Base-by-base conservation (phyloP, 2,113 vertebrate genomes). In the Gadus macrocephalus region DNA sequence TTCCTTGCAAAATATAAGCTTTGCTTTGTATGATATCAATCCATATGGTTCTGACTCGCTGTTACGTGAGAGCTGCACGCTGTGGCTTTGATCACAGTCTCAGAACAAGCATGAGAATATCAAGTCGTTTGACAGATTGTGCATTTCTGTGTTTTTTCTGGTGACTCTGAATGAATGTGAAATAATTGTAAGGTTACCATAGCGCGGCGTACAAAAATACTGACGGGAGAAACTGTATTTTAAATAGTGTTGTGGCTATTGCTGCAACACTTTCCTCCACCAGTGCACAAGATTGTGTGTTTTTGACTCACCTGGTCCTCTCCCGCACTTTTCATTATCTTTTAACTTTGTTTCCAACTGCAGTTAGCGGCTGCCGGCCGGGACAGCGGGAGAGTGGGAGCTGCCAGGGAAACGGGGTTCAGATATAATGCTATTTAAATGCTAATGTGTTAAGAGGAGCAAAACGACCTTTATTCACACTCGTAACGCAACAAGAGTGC, bases 401-500 rank as follows among this genome's bases (percentile, higher is more conserved):
- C 85, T 88, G 84, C 87, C 83, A 88, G 71, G 78, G 83, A 83
- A 78, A 79, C 81, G 85, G 78, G 76, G 72, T 22, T 75, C 72
- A 80, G 86, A 89, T 88, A 83, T 85, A 86, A 87, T 78, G 86
- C 85, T 85, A 86, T 92, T 91, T 89, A 89, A 90, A 91, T 91
- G 88, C 89, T 90, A 91, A 90, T 90, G 85, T 79, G 77, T 83
- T 87, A 86, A 88, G 81, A 85, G 76, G 82, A 82, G 81, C 82
- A 86, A 83, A 85, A 86, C 84, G 83, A 88, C 87, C 87, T 90
- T 87, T 87, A 78, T 74, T 82, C 78, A 74, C 72, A 76, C 66
- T 72, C 68, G 64, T 72, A 64, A 60, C 53, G 55, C 27, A 42
- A 9, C 49, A 31, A 77, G 70, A 63, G 66, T 70, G 71, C 70